These are phyloP conservation scores for Delichon dasypus DNA, from an alignment of 2,797 vertebrate species.

Conservation along the genomic window DNA sequence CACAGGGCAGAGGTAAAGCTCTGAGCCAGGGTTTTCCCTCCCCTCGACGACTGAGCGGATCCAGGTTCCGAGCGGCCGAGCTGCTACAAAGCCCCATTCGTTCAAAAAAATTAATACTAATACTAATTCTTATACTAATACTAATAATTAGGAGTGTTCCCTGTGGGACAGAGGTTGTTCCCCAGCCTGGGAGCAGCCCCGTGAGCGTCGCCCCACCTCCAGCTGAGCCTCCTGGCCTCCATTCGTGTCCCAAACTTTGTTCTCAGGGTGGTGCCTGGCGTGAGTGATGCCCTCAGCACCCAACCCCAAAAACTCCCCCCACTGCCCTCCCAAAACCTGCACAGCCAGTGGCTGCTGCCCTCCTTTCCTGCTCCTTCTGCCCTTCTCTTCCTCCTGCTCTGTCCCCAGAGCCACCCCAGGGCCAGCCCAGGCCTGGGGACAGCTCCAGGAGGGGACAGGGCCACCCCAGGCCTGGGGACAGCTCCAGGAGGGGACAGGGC, in stretches of 20 bases:
- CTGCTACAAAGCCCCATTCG: background rate
- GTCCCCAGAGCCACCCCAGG: background rate
- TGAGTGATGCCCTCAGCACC: background rate
- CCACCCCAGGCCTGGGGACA: background rate
- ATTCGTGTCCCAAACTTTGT: background rate
- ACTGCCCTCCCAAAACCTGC: background rate
- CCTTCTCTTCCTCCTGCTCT: background rate
- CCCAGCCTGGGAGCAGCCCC: background rate
- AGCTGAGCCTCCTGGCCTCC: background rate
- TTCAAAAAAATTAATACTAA: background rate
- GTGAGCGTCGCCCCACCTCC: background rate
- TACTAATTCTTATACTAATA: no score
- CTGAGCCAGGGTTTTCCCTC: background rate
- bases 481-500: background rate
- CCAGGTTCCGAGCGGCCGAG: background rate
- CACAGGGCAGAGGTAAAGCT: background rate
- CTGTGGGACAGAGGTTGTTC: fast-evolving
- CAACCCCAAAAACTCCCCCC: background rate
- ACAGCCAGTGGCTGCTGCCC: background rate
- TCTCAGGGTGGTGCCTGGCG: fast-evolving
- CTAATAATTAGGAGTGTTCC: background rate
- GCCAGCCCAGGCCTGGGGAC: background rate
- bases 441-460: background rate
- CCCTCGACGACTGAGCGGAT: background rate
- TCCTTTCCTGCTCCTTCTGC: background rate